Percentiles rank a stretch among this genome's conserved stretches.
These are phyloP conservation scores for Apantesis nais DNA, from an alignment of 2,888 invertebrate genomes.

Conservation along the genomic window DNA sequence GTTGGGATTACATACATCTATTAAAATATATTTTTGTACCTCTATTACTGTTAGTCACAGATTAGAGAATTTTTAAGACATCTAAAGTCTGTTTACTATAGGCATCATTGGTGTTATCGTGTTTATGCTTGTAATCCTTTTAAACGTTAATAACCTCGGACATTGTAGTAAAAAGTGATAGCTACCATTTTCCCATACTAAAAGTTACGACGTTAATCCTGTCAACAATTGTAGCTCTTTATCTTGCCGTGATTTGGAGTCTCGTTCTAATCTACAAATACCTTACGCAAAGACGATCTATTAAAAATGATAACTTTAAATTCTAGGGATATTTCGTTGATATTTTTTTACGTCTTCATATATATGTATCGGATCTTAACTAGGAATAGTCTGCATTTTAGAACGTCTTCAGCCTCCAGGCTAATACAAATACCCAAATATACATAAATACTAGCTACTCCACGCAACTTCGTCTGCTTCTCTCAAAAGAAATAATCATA, in stretches of 20 bases:
- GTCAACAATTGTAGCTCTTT: conserved; percentile 6
- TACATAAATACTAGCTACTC: no score
- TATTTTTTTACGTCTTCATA: no score
- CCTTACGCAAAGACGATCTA: neutral
- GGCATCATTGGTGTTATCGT: conserved; percentile 25
- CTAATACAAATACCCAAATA: no score
- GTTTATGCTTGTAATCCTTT: conserved; percentile 39
- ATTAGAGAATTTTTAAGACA: neutral
- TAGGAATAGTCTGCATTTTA: no score
- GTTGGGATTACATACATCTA: no score
- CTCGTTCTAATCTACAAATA: neutral
- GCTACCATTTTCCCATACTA: conserved; percentile 35
- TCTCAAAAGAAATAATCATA: no score
- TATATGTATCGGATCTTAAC: no score
- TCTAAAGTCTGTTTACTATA: conserved; percentile 23
- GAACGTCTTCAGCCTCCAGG: no score
- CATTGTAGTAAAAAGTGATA: conserved; percentile 52
- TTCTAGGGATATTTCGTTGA: no score
- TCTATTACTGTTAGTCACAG: neutral
- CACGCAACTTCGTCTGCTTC: no score
- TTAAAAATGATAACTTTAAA: no score
- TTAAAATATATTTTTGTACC: no score
- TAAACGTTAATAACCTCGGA: conserved; percentile 42
- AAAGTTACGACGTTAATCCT: conserved; percentile 30
- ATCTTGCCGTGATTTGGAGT: neutral